A percentile compares a stretch with the other conserved stretches of the same genome.
Evolutionary conservation across 2,113 vertebrate genomes (phyloP).

Genomic region (Onychorhynchus coronatus): DNA sequence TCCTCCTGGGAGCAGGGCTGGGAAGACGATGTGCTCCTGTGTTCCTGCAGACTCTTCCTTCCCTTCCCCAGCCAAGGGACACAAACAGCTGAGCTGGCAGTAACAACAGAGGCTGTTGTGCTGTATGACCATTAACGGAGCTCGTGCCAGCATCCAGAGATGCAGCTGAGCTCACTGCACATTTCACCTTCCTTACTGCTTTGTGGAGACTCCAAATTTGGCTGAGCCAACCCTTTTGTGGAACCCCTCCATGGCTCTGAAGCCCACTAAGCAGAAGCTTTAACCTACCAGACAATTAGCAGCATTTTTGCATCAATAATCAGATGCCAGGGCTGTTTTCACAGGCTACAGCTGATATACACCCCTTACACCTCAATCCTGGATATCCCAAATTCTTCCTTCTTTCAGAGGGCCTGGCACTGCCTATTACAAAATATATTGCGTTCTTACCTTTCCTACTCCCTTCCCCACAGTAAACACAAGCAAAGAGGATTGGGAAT

Average conservation of each 20-base stretch:
- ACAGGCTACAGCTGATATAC: not conserved
- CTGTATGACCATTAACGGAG: not conserved
- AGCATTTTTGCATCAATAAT: not conserved
- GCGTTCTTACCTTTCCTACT: not conserved
- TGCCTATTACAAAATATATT: not conserved
- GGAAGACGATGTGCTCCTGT: not conserved
- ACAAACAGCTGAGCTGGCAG: not conserved
- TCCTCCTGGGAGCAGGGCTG: not conserved
- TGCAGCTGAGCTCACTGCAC: not conserved
- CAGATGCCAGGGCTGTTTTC: not conserved
- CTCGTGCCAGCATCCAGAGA: not conserved
- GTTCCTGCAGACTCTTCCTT: not conserved
- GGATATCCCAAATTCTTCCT: not conserved
- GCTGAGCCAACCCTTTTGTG: not conserved
- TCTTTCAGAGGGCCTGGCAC: not conserved
- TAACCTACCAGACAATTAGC: not conserved
- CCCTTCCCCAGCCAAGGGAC: not conserved
- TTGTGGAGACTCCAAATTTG: not conserved
- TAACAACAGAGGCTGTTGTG: not conserved
- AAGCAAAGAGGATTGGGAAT: not conserved
- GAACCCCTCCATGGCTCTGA: not conserved
- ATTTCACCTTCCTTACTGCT: not conserved
- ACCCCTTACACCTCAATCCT: not conserved
- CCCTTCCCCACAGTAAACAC: not conserved
- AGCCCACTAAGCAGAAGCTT: not conserved